Conservation (phyloP, 1,140 invertebrate species). For the Neodiprion pinetum region DNA sequence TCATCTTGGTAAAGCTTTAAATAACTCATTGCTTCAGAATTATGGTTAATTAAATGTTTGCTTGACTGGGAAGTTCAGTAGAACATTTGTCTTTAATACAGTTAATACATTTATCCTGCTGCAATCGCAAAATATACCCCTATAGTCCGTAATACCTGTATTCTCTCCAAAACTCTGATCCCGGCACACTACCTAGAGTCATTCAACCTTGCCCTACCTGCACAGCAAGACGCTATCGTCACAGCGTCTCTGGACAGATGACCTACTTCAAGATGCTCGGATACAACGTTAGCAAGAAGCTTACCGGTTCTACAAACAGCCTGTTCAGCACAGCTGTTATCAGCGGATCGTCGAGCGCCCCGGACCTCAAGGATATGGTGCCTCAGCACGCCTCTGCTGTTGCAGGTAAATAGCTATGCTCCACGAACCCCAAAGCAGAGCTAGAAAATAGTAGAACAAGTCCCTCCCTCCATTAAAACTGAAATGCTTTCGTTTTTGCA, state of each 20-base stretch:
- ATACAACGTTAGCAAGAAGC: constrained; percentile 72
- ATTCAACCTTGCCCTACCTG: constrained; percentile 66
- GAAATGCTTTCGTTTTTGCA: constrained; percentile 27
- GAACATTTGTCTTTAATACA: background rate
- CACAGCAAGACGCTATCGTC: constrained; percentile 82
- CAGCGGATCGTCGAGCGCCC: constrained; percentile 88
- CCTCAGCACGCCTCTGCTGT: constrained; percentile 71
- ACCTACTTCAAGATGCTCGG: constrained; percentile 89
- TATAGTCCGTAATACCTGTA: background rate
- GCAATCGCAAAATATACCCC: constrained; percentile 24
- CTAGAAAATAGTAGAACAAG: background rate
- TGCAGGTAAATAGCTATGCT: constrained; percentile 68
- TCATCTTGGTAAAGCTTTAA: too few relatives aligned
- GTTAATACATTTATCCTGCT: background rate
- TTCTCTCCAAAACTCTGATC: constrained; percentile 41
- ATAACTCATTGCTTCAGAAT: too few relatives aligned
- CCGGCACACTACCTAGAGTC: constrained; percentile 62
- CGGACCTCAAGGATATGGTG: constrained; percentile 87
- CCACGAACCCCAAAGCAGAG: background rate
- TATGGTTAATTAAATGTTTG: background rate
- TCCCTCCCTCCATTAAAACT: background rate
- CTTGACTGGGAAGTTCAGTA: background rate
- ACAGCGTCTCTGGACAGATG: constrained; percentile 93
- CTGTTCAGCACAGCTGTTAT: constrained; percentile 95
- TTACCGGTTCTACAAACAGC: constrained; percentile 76